A percentile compares a stretch with the other conserved stretches of the same genome.
These are phyloP conservation scores for Sitobion miscanthi DNA, from an alignment of 1,140 invertebrate genomes.

Conservation along the genomic window DNA sequence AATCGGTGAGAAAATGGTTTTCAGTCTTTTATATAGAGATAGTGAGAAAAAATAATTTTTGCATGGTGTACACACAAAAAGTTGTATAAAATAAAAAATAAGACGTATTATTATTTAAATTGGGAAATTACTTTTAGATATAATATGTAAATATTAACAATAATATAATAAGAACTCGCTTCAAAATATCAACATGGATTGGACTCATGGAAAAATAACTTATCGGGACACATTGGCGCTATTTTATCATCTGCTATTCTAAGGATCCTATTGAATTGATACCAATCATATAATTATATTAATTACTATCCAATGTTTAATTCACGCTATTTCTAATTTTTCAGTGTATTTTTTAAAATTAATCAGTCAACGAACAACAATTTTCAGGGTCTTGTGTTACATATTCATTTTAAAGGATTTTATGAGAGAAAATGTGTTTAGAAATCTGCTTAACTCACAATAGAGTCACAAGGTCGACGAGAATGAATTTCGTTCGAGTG, in stretches of 20 bases:
- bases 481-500: not conserved
- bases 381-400: not conserved
- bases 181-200: not conserved
- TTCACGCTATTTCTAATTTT: not conserved
- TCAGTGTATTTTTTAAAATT: not conserved
- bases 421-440: not conserved
- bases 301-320: not conserved
- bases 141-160: not conserved
- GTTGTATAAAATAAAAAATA: no score
- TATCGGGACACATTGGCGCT: not conserved
- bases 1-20: not conserved
- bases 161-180: not conserved
- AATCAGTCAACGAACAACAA: not conserved
- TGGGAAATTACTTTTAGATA: not conserved
- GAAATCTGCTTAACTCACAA: not conserved
- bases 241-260: not conserved
- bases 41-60: not conserved
- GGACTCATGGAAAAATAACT: not conserved
- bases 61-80: no score
- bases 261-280: not conserved
- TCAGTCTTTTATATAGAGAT: not conserved
- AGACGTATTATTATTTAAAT: not conserved
- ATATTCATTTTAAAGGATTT: not conserved
- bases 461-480: not conserved
- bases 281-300: not conserved